Percentiles rank a stretch among this genome's conserved stretches.
Conservation (phyloP, 2,113 vertebrate genomes). For the Ictalurus furcatus region DNA sequence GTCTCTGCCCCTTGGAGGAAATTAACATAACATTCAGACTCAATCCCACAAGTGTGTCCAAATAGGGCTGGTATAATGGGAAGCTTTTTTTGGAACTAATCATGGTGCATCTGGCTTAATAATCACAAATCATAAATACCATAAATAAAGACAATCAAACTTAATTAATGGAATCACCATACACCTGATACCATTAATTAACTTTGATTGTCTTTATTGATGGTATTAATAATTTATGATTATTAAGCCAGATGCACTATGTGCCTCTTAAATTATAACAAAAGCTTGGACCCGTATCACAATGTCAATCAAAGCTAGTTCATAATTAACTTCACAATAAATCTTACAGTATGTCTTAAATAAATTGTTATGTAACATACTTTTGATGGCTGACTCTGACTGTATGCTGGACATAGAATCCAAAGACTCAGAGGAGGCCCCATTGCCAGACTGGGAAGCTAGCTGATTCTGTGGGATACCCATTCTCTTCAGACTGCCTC, state of each 20-base stretch:
- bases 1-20: constrained; percentile 58
- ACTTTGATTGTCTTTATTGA: not conserved
- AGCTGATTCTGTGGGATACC: constrained; percentile 82
- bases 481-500: constrained; percentile 74
- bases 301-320: not conserved
- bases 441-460: constrained; percentile 70
- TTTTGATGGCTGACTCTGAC: constrained; percentile 68
- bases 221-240: not conserved
- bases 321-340: not conserved
- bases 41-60: not conserved
- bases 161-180: too few relatives aligned
- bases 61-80: not conserved
- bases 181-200: not conserved
- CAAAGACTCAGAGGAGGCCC: constrained; percentile 87
- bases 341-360: not conserved
- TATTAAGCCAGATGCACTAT: not conserved
- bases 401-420: constrained; percentile 83
- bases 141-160: too few relatives aligned
- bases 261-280: not conserved
- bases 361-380: constrained; percentile 51
- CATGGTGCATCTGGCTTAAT: too few relatives aligned
- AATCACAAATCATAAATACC: too few relatives aligned
- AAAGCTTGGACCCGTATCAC: not conserved
- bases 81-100: not conserved
- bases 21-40: not conserved